These are phyloP conservation scores for Poecilia velifera DNA, from an alignment of 2,797 vertebrate species.

Conservation along the genomic window DNA sequence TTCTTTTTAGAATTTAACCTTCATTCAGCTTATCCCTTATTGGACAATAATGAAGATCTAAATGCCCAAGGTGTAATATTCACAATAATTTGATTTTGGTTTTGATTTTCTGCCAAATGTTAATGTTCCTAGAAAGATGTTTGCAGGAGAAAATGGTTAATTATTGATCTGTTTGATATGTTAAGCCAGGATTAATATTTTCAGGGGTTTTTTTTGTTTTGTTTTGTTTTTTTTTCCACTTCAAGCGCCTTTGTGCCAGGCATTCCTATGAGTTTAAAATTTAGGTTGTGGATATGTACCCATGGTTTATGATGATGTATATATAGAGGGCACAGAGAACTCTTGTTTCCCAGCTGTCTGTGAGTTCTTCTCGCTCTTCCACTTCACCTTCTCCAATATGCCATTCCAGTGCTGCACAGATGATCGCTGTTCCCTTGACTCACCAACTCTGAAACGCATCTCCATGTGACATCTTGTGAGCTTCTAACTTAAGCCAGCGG, in stretches of 20 bases:
- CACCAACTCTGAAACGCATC: constrained; percentile 38
- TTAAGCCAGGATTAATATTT: background rate
- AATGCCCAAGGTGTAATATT: background rate
- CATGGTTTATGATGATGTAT: too few species aligned
- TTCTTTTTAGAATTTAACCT: background rate
- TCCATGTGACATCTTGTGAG: constrained; percentile 52
- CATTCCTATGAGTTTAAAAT: background rate
- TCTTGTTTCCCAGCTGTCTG: constrained; percentile 29
- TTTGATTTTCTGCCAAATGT: background rate
- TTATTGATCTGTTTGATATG: background rate
- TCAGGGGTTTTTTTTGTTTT: background rate
- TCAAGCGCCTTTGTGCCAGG: background rate
- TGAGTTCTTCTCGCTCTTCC: constrained; percentile 9
- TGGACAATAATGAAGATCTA: background rate
- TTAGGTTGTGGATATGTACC: background rate
- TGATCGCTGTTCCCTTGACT: constrained; percentile 41
- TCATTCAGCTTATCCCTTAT: background rate
- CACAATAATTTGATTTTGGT: background rate
- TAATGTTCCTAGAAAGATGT: background rate
- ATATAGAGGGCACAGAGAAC: background rate
- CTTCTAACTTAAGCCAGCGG: constrained; percentile 59
- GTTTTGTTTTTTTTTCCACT: too few species aligned
- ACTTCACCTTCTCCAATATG: constrained; percentile 7
- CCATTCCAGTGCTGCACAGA: constrained; percentile 13
- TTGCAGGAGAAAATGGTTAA: background rate